Percentiles rank a stretch among this genome's conserved stretches.
phyloP scores from a whole-genome alignment of 2,113 vertebrate species.

The Pitta sordida region DNA sequence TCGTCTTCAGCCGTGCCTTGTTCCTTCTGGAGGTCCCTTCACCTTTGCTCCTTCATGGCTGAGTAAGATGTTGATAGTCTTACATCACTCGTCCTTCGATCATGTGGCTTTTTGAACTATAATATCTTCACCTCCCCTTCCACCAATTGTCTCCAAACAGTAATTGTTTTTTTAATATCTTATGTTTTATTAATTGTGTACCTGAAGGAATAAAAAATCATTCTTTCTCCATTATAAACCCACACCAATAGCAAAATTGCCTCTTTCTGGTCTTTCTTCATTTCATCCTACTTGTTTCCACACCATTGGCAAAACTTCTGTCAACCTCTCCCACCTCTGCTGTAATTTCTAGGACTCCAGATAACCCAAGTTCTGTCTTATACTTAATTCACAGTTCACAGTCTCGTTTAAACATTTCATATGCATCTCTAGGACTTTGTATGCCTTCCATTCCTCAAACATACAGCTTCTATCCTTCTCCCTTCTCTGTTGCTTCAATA shows the following conservation, averaged over 20 bases:
- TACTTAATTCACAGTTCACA: fast-evolving
- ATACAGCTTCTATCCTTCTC: not conserved
- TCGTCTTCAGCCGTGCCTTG: not conserved
- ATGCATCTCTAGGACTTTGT: fast-evolving
- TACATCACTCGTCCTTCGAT: not conserved
- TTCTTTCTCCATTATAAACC: not conserved
- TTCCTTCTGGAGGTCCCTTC: not conserved
- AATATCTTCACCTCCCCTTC: not conserved
- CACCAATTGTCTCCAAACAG: not conserved
- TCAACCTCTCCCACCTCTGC: not conserved
- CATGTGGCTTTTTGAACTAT: not conserved
- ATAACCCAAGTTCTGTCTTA: not conserved
- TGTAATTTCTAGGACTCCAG: not conserved
- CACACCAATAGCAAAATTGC: not conserved
- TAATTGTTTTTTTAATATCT: not conserved
- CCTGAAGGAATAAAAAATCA: not conserved
- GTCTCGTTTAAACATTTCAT: not conserved
- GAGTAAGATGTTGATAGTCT: fast-evolving
- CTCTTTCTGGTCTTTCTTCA: not conserved
- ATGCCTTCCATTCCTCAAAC: not conserved
- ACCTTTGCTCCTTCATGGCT: not conserved
- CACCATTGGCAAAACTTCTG: not conserved
- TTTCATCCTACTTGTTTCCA: not conserved
- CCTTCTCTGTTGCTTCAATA: not conserved
- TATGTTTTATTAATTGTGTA: not conserved